A percentile compares a stretch with the other conserved stretches of the same genome.
Conservation (phyloP, 2,113 vertebrate species). For the Anhinga rufa region DNA sequence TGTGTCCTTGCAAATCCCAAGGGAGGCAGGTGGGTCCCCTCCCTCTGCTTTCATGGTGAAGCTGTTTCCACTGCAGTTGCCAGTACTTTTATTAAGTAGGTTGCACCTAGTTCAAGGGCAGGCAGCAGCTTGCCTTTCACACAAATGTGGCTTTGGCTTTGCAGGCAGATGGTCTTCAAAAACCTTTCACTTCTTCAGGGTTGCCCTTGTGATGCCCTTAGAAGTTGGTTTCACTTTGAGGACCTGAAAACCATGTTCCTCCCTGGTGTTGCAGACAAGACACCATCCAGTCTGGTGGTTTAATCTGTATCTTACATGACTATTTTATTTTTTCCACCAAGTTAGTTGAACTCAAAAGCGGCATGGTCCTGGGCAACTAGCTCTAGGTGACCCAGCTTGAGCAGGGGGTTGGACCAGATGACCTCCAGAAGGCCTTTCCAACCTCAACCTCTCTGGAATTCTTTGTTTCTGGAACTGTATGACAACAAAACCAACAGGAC, state of each 20-base stretch:
- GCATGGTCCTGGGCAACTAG: too few species aligned
- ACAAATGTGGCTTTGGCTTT: neutral
- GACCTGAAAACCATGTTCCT: neutral
- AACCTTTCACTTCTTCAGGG: neutral
- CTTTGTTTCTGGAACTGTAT: neutral
- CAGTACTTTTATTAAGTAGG: neutral
- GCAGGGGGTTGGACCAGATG: neutral
- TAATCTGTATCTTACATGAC: fast-evolving
- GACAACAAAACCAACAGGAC: neutral
- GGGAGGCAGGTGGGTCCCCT: neutral
- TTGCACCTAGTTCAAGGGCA: neutral
- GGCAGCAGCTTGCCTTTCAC: neutral
- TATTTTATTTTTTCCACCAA: neutral
- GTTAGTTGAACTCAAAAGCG: neutral
- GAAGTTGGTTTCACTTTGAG: neutral
- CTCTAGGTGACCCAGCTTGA: neutral
- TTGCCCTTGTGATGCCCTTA: neutral
- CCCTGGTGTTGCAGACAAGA: neutral
- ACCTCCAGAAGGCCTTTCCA: neutral
- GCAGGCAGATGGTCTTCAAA: neutral
- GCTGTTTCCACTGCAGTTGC: neutral
- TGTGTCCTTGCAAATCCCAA: neutral
- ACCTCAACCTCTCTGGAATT: neutral
- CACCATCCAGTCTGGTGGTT: neutral
- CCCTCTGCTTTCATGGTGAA: neutral